Conservation (phyloP, 2,888 invertebrate species). For the Euzophera pinguis region DNA sequence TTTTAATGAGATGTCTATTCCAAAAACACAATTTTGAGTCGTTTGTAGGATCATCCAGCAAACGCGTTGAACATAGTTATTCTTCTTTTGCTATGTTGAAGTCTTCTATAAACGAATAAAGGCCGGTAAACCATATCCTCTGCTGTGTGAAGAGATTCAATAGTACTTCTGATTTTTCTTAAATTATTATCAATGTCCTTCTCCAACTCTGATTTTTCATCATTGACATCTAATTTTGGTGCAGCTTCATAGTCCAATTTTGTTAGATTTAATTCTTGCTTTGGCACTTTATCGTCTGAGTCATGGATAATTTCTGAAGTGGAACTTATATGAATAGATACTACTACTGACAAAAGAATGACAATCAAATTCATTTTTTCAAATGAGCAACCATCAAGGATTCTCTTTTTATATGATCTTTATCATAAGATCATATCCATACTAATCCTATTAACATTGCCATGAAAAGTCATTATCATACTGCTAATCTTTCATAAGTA, state of each 20-base stretch:
- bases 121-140: constrained; percentile 61
- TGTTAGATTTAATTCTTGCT: background rate
- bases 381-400: background rate
- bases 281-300: background rate
- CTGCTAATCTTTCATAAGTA: background rate
- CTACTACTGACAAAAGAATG: background rate
- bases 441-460: background rate
- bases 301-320: background rate
- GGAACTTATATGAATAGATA: background rate
- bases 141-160: constrained; percentile 35
- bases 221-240: background rate
- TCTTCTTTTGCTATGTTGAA: constrained; percentile 62
- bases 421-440: background rate
- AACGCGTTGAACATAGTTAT: constrained; percentile 69
- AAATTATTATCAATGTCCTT: background rate
- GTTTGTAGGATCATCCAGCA: constrained; percentile 53
- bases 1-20: too few relatives aligned
- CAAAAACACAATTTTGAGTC: too few relatives aligned
- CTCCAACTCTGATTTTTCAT: background rate
- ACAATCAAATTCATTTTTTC: background rate
- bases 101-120: constrained; percentile 58
- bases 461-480: constrained; percentile 2
- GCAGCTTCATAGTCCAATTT: background rate
- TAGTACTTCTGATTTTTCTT: background rate
- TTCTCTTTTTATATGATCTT: background rate